These are phyloP conservation scores for Muraenolepis orangiensis DNA, from an alignment of 2,797 vertebrate genomes.

Conservation along the genomic window DNA sequence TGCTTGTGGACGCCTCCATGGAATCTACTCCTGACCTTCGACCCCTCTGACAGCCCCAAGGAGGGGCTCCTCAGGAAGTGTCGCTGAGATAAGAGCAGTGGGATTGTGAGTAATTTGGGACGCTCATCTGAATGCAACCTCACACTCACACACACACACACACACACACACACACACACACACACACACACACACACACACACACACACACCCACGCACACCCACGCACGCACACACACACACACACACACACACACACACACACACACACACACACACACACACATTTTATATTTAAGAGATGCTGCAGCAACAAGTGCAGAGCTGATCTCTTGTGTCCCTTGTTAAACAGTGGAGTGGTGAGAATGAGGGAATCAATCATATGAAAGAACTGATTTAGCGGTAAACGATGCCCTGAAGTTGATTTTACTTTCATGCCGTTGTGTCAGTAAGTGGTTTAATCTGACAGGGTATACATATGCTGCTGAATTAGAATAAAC, in stretches of 20 bases:
- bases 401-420: not conserved
- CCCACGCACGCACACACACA: not conserved
- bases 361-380: not conserved
- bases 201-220: not conserved
- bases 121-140: not conserved
- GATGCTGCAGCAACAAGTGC: not conserved
- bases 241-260: not conserved
- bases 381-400: not conserved
- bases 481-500: not conserved
- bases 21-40: not conserved
- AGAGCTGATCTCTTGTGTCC: not conserved
- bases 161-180: not conserved
- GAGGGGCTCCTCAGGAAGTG: not conserved
- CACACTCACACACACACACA: not conserved
- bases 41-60: not conserved
- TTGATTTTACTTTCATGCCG: not conserved
- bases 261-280: not conserved
- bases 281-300: not conserved
- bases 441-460: not conserved
- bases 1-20: not conserved
- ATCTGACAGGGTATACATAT: not conserved
- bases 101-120: not conserved
- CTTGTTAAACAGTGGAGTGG: not conserved
- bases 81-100: not conserved
- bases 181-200: not conserved